phyloP scores from a whole-genome alignment of 2,888 invertebrate species.

The Aleiodes leptofemur region DNA sequence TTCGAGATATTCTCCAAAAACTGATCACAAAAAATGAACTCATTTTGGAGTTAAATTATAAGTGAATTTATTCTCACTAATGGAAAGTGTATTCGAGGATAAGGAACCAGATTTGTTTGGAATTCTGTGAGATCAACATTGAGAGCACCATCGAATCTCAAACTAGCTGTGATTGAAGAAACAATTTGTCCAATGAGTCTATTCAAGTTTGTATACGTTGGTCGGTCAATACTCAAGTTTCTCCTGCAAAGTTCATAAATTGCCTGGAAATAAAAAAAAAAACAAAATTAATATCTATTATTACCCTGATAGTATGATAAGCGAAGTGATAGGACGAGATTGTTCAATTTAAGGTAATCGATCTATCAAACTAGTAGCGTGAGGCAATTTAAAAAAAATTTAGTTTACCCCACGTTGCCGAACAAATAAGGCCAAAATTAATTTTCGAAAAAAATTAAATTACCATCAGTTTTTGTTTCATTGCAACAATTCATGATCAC shows the following conservation, averaged over 20 bases:
- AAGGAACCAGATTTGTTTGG: slow-evolving; percentile 86
- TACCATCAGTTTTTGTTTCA: too few relatives aligned
- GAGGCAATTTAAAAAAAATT: too few relatives aligned
- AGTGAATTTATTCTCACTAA: slow-evolving; percentile 55
- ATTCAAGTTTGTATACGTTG: slow-evolving; percentile 83
- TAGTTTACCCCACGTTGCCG: too few relatives aligned
- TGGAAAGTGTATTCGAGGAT: slow-evolving; percentile 94
- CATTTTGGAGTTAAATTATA: slow-evolving; percentile 57
- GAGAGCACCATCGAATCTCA: slow-evolving; percentile 90
- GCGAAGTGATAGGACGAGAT: too few relatives aligned
- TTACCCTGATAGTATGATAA: too few relatives aligned
- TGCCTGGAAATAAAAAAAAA: slow-evolving; percentile 52
- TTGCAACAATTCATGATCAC: too few relatives aligned
- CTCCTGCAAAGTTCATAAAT: slow-evolving; percentile 75
- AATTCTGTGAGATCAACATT: slow-evolving; percentile 80
- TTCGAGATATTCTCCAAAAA: too few relatives aligned
- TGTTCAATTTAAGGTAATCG: too few relatives aligned
- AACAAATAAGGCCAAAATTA: too few relatives aligned
- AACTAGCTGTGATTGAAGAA: slow-evolving; percentile 90
- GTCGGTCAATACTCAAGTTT: slow-evolving; percentile 79
- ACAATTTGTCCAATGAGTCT: slow-evolving; percentile 86
- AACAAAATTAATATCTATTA: neutral
- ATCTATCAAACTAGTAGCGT: too few relatives aligned
- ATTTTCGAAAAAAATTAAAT: too few relatives aligned
- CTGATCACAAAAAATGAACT: neutral